Evolutionary conservation across 1,140 invertebrate species (phyloP).

Genomic region (Colletes gigas): DNA sequence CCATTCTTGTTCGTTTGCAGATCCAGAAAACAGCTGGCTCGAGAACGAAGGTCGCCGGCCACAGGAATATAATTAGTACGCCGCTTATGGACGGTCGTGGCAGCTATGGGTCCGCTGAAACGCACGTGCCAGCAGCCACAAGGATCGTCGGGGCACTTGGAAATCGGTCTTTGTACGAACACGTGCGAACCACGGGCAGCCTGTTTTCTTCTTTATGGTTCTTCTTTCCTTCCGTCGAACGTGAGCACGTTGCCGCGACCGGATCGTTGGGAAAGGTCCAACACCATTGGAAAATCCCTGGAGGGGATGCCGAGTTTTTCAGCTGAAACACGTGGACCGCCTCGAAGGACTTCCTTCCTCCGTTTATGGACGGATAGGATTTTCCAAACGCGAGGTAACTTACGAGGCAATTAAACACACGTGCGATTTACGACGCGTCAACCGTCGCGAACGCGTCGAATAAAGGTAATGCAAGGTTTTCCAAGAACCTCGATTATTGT

Average conservation of each 20-base stretch:
- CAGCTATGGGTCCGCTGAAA: slow-evolving; percentile 11
- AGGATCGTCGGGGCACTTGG: slow-evolving; percentile 26
- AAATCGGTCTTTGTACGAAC: slow-evolving; percentile 53
- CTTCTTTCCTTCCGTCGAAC: too few relatives aligned
- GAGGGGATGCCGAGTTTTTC: not conserved
- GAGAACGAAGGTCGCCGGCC: slow-evolving; percentile 51
- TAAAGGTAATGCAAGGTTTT: not conserved
- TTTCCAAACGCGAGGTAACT: not conserved
- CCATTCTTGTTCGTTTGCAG: slow-evolving; percentile 27
- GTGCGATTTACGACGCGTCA: not conserved
- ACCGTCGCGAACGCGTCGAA: too few relatives aligned
- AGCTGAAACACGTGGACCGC: not conserved
- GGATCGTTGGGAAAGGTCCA: not conserved
- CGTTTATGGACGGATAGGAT: not conserved
- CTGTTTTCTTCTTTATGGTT: slow-evolving; percentile 17
- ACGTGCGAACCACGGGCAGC: slow-evolving; percentile 15
- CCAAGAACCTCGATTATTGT: too few relatives aligned
- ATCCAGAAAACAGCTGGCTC: slow-evolving; percentile 47
- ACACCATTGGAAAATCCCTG: slow-evolving; percentile 1
- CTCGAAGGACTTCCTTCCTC: not conserved
- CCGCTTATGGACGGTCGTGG: slow-evolving; percentile 37
- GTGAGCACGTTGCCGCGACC: too few relatives aligned
- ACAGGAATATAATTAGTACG: slow-evolving; percentile 60
- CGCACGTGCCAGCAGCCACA: not conserved
- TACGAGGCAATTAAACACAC: not conserved